These are phyloP conservation scores for Merodon equestris DNA, from an alignment of 2,888 invertebrate genomes.

Conservation along the genomic window DNA sequence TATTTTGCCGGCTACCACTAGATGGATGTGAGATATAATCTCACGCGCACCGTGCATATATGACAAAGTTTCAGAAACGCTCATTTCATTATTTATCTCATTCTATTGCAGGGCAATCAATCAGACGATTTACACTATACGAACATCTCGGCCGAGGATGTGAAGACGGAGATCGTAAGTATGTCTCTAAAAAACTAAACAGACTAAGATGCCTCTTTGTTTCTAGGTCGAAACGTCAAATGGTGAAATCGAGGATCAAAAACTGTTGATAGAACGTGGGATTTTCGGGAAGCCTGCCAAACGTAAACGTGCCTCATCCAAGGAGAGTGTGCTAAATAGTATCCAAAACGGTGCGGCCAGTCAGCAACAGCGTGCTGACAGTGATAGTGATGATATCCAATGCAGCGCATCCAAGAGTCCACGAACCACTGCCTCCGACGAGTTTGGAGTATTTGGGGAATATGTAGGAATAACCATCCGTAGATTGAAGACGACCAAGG, in stretches of 20 bases:
- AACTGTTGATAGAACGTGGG: conserved; percentile 3
- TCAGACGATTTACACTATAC: conserved; percentile 42
- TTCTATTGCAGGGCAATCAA: conserved; percentile 37
- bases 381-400: conserved; percentile 47
- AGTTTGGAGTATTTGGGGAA: conserved; percentile 77
- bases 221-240: conserved; percentile 49
- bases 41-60: too few relatives aligned
- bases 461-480: conserved; percentile 77
- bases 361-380: conserved; percentile 30
- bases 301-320: conserved; percentile 30
- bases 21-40: too few relatives aligned
- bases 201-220: conserved; percentile 4
- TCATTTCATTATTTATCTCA: conserved; percentile 1
- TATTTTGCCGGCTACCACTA: too few relatives aligned
- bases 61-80: too few relatives aligned
- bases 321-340: not conserved
- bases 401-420: conserved; percentile 20
- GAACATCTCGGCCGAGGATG: conserved; percentile 77
- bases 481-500: conserved; percentile 76
- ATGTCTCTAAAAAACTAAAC: conserved; percentile 15
- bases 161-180: conserved; percentile 78
- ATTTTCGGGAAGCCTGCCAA: conserved; percentile 7
- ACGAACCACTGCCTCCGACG: conserved; percentile 70
- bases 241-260: conserved; percentile 38
- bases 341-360: not conserved